Evolutionary conservation across 2,797 vertebrate genomes (phyloP).

Genomic region (Ataeniobius toweri): DNA sequence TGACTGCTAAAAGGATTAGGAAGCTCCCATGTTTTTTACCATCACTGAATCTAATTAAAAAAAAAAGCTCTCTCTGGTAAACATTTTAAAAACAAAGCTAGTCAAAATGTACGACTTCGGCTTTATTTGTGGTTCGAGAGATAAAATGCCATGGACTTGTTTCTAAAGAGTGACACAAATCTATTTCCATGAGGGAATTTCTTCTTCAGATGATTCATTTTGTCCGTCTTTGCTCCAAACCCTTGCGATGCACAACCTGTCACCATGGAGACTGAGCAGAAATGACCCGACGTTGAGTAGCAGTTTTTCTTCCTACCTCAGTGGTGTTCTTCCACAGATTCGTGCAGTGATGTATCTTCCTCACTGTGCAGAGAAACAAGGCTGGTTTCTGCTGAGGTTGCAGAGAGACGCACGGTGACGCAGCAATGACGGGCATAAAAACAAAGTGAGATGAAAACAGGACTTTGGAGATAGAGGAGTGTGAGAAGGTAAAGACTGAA

Average conservation of each 20-base stretch:
- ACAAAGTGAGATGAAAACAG: background rate
- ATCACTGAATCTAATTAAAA: too few relatives aligned
- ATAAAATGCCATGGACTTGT: too few relatives aligned
- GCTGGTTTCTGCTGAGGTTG: background rate
- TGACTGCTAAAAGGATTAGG: too few relatives aligned
- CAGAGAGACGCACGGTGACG: background rate
- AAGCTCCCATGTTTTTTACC: too few relatives aligned
- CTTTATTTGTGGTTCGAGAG: too few relatives aligned
- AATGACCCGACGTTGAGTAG: background rate
- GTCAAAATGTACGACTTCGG: too few relatives aligned
- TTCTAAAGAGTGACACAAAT: too few relatives aligned
- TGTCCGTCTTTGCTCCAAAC: background rate
- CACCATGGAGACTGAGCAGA: background rate
- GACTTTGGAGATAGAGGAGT: background rate
- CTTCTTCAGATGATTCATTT: too few relatives aligned
- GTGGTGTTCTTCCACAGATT: background rate
- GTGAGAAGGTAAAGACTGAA: background rate
- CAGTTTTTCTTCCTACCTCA: background rate
- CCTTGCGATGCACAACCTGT: background rate
- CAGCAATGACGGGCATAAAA: too few relatives aligned
- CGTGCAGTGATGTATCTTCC: background rate
- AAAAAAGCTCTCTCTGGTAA: too few relatives aligned
- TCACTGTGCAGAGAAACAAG: background rate
- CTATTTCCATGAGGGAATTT: too few relatives aligned
- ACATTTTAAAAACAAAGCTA: too few relatives aligned